Base-by-base conservation (phyloP, 2,113 vertebrate species). In the Megaceryle torquata region DNA sequence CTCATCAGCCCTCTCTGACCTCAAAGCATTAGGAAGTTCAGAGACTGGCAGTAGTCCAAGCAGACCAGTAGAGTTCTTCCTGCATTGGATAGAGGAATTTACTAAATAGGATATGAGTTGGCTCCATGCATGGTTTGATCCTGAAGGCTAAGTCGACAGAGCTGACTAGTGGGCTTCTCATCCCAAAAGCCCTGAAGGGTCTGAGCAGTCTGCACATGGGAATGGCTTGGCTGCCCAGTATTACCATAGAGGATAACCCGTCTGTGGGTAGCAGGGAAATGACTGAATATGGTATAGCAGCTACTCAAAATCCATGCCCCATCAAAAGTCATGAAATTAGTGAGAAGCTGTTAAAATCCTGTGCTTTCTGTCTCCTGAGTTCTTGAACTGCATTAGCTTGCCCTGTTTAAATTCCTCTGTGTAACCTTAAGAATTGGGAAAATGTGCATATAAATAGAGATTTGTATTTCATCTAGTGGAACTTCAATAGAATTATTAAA, bases 401-500 rank as follows among this genome's bases (percentile, higher is more conserved):
- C 25, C 9, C 2, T 28, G 21, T 86, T 92, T 48, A 90, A 18
- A 64, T 53, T 93, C 88, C 68, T 63, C 61, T 96, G 41, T 88
- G 65, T 72, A 90, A 74, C 28, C 28, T 63, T 75, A 88, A 88
- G 48, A 76, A 53, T 43, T 81, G 13, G 18, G 48, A 41, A 88
- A 71, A 75, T 31, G 26, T 64, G 35, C 28, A 18, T 48, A 56
- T 57, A 86, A 92, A 77, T 91, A 82, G 64, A 92, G 39, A 39
- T 21, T 78, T 1, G 0, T 87, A 33, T 79, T 91, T 91, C 12
- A 54, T 88, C 83, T 76, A 46, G 37, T 56, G 65, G 39, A 72
- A 88, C 80, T 69, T 96, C 93, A 94, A 51, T 90, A 57, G 88
- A 84, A 89, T 81, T 94, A 44, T 65, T 89, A 87, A 94, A 65